Base-by-base conservation (phyloP, 1,140 invertebrate genomes). In the Drosophila mauritiana region DNA sequence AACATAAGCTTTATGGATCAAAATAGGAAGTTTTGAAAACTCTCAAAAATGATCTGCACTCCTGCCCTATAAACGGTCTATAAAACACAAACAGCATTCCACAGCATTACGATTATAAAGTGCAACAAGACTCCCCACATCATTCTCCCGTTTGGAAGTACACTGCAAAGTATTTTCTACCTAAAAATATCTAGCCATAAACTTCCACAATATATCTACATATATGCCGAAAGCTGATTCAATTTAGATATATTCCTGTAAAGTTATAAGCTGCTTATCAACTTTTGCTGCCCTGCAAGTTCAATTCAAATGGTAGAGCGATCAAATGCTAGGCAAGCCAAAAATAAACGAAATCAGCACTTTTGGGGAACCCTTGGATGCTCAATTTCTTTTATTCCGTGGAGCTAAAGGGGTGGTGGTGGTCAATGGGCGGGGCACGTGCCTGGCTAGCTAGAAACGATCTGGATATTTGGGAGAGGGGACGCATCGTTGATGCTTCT, bases 381-480 rank as follows among this genome's bases (percentile, higher is more conserved):
- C 5, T 42, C 27, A 40, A 11, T 40, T 40, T 25, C 20, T 0
- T n/a, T n/a, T 2, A 42, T 15, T 42, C 3, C n/a, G 37, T 37
- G 25, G 27, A 43, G 27, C 11, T 10, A 48, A 27, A 17, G 2
- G 20, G 45, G 20, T n/a, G 31, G 20, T 11, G 17, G 17, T 27
- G 31, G 7, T 39, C 1, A 1, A n/a, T n/a, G 36, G 17, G 43
- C 15, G 48, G 51, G 68, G 68, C 68, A 70, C 68, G 68, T 72
- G 68, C 68, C 65, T 49, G 65, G 68, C 34, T 49, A 46, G 64
- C 67, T 69, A 68, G 69, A 70, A 69, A 70, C 48, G 48, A 69
- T 68, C 37, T 11, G 34, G 46, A 25, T 10, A 8, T 42, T 17
- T 15, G n/a, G 15, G 25, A 34, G 13, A 8, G 11, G n/a, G 37